Base-by-base conservation (phyloP, 2,888 invertebrate species). In the Caenorhabditis becei region DNA sequence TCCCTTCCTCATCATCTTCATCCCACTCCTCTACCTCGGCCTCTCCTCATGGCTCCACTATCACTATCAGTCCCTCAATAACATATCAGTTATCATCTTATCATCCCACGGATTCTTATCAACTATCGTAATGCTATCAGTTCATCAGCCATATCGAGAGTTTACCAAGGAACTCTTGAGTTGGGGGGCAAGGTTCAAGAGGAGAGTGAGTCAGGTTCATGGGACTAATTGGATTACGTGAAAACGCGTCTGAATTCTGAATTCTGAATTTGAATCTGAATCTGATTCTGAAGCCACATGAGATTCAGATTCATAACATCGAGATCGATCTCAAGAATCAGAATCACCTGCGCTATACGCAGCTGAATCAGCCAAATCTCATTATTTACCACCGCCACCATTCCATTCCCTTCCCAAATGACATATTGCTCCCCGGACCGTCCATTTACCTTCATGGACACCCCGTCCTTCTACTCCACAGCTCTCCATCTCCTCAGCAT, bases 61-160 rank as follows among this genome's bases (percentile, higher is more conserved):
- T 20, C 59, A 49, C 18, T 49, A 58, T 11, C 69, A 69, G 44
- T 47, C 58, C 18, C n/a, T 59, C 24, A 69, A 47, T 5, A 69
- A 69, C 24, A 16, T 69, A 14, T 49, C 58, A 2, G 5, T 69
- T 8, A 53, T 61, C 23, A 8, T 53, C 8, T 61, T 70, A 7
- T 24, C 51, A 0, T 53, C 28, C 1, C 53, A 70, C 8, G 70
- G 70, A 14, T 20, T 70, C 0, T 18, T 70, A 18, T 51, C 61
- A 0, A 41, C 70, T 0, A 26, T 62, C 11, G 24, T n/a, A 4
- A 44, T 44, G 26, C 61, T 18, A 10, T 24, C n/a, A 26, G n/a
- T 61, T 0, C 70, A 70, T 11, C 2, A 11, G 28, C 37, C 70
- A 8, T 70, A 70, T 53, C 70, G 61, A 26, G 24, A 61, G n/a